Evolutionary conservation across 2,113 vertebrate genomes (phyloP).

Genomic region (Melanerpes aurifrons): DNA sequence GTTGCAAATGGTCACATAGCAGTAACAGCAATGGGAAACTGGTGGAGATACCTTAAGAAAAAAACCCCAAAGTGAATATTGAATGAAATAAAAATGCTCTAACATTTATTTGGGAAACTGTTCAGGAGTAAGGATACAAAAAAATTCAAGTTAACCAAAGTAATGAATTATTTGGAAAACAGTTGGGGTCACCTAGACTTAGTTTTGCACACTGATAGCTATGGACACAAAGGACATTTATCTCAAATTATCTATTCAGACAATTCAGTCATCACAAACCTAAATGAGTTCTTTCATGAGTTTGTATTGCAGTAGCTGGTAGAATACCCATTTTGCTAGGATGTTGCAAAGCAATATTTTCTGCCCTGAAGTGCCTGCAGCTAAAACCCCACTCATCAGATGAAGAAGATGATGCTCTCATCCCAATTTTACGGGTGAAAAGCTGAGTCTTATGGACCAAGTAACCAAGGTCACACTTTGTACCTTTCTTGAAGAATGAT

Average conservation of each 20-base stretch:
- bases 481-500: neutral
- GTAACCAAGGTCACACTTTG: neutral
- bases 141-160: neutral
- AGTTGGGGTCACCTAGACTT: neutral
- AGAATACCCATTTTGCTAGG: neutral
- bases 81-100: neutral
- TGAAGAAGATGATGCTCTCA: neutral
- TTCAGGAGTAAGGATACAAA: neutral
- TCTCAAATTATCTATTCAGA: neutral
- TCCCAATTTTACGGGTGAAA: neutral
- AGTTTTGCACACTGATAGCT: neutral
- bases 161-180: neutral
- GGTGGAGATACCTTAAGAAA: neutral
- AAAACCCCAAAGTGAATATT: neutral
- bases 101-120: neutral
- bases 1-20: neutral
- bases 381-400: neutral
- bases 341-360: neutral
- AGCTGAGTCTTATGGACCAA: neutral
- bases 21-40: neutral
- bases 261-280: neutral
- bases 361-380: neutral
- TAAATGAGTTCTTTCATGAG: neutral
- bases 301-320: neutral
- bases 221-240: neutral